phyloP scores from a whole-genome alignment of 2,888 invertebrate genomes.

The Drosophila paracracens region DNA sequence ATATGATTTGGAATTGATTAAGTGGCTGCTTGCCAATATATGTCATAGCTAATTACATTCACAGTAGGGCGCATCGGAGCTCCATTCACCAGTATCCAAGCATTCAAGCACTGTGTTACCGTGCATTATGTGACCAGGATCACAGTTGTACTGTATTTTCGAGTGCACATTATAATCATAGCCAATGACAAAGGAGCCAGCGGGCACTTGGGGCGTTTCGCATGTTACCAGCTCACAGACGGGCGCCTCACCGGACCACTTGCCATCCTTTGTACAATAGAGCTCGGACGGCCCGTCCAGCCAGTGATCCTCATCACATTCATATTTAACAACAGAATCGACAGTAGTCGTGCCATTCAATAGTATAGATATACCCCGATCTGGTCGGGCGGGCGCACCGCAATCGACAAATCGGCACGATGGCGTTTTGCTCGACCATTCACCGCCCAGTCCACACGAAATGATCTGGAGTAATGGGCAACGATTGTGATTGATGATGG shows the following conservation, averaged over 20 bases:
- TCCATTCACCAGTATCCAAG: slow-evolving; percentile 93
- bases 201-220: slow-evolving; percentile 93
- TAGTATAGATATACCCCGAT: slow-evolving; percentile 90
- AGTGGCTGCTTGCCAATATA: not conserved
- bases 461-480: slow-evolving; percentile 87
- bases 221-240: slow-evolving; percentile 95
- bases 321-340: slow-evolving; percentile 91
- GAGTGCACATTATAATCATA: slow-evolving; percentile 96
- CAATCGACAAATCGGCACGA: slow-evolving; percentile 95
- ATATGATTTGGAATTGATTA: not conserved
- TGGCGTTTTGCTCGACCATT: slow-evolving; percentile 92
- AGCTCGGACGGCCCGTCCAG: slow-evolving; percentile 89
- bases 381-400: slow-evolving; percentile 92
- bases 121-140: slow-evolving; percentile 91
- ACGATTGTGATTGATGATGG: not conserved
- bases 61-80: slow-evolving; percentile 91
- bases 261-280: slow-evolving; percentile 92
- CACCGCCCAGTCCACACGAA: slow-evolving; percentile 93
- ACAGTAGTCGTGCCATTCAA: slow-evolving; percentile 93
- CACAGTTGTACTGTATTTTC: slow-evolving; percentile 94
- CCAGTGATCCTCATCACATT: slow-evolving; percentile 93
- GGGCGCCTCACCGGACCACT: slow-evolving; percentile 94
- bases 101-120: slow-evolving; percentile 91
- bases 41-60: slow-evolving; percentile 88
- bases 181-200: slow-evolving; percentile 94